phyloP scores from a whole-genome alignment of 2,888 invertebrate genomes.

The Cerceris ruficornis region DNA sequence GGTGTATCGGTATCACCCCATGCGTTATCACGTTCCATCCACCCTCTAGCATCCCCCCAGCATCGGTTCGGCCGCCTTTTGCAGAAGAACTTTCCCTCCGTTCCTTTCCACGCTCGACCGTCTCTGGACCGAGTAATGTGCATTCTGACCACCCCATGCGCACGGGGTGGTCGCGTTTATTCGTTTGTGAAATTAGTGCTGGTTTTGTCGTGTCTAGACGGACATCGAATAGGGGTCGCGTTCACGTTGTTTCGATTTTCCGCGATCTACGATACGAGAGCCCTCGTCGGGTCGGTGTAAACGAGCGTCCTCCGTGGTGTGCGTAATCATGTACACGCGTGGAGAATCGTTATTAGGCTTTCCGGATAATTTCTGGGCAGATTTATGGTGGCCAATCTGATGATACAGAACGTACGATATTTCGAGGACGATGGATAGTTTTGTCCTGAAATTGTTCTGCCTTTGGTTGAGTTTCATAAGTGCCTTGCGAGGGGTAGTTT shows the following conservation, averaged over 20 bases:
- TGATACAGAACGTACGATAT: background rate
- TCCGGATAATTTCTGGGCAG: slow-evolving; percentile 8
- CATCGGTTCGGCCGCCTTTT: slow-evolving; percentile 38
- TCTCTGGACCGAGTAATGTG: slow-evolving; percentile 43
- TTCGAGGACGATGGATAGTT: background rate
- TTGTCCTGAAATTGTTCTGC: background rate
- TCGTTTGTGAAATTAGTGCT: slow-evolving; percentile 82
- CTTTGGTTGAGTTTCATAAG: no score
- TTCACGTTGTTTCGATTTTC: slow-evolving; percentile 18
- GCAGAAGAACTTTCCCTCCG: slow-evolving; percentile 45
- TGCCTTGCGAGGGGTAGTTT: no score
- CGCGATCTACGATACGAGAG: slow-evolving; percentile 31
- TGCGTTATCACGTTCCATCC: slow-evolving; percentile 73
- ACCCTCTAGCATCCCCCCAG: slow-evolving; percentile 20
- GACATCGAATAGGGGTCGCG: slow-evolving; percentile 20
- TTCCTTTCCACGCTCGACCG: slow-evolving; percentile 50
- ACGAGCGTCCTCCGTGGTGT: slow-evolving; percentile 37
- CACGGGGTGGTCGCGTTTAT: slow-evolving; percentile 72
- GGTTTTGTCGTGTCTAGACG: slow-evolving; percentile 71
- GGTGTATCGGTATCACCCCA: slow-evolving; percentile 77
- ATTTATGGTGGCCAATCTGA: slow-evolving; percentile 51
- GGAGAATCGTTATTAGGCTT: slow-evolving; percentile 29
- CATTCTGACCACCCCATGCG: slow-evolving; percentile 60
- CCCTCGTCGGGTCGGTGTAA: slow-evolving; percentile 33
- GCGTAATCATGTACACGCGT: background rate